Base-by-base conservation (phyloP, 2,888 invertebrate genomes). In the Pelosia muscerda region DNA sequence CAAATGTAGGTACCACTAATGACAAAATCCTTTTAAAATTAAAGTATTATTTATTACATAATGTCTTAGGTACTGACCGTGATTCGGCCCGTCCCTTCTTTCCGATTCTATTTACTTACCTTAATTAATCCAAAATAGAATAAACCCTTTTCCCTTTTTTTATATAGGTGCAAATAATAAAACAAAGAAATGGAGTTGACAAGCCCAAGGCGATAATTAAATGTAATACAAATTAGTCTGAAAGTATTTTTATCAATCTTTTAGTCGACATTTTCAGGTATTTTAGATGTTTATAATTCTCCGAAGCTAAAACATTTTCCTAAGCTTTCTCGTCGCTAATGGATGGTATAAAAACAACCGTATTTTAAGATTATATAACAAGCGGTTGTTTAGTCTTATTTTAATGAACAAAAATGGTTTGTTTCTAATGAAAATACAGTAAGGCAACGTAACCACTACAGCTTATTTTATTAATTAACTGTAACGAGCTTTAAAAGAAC, bases 121-220 rank as follows among this genome's bases (percentile, higher is more conserved):
- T 82, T 83, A 87, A 87, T 87, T 84, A 87, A 86, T 82, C 75
- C 77, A 54, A 60, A 54, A 71, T 78, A 80, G 81, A 31, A 83
- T 82, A 80, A 81, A 73, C n/a, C n/a, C n/a, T n/a, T n/a, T n/a
- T n/a, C n/a, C n/a, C n/a, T n/a, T n/a, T n/a, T n/a, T n/a, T n/a
- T n/a, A n/a, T n/a, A n/a, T n/a, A n/a, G n/a, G n/a, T n/a, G n/a
- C n/a, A n/a, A n/a, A n/a, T n/a, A 31, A 83, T 82, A 80, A 81
- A 73, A 91, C 91, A 84, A 15, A 6, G 84, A 83, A 87, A 90
- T 89, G 86, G 88, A 88, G 85, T 86, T 82, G 69, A 74, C 81
- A 85, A 84, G 87, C 83, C 83, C 76, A 73, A 83, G 74, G 83
- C 87, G 87, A 87, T 92, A 90, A 91, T 90, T 86, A 89, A 90